Evolutionary conservation across 2,888 invertebrate species (phyloP).

Genomic region (Drosophila aldrichi): DNA sequence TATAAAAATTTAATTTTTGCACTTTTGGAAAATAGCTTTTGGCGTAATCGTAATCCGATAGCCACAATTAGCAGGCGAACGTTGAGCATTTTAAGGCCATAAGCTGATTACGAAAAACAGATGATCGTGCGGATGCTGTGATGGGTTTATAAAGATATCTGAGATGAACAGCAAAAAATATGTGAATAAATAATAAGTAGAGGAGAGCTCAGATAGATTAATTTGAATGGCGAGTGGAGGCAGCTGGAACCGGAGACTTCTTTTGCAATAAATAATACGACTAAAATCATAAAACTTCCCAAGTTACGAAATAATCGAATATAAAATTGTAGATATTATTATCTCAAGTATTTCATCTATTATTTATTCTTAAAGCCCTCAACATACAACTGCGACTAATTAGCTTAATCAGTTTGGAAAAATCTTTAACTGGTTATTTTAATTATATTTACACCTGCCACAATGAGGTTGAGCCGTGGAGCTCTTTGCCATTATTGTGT

Average conservation of each 20-base stretch:
- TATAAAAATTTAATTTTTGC: constrained; percentile 76
- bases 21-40: constrained; percentile 63
- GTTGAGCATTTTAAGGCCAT: constrained; percentile 42
- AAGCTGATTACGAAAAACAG: constrained; percentile 62
- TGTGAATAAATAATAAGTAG: not conserved
- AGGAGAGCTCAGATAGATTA: too few species aligned
- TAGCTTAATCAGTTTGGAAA: constrained; percentile 12
- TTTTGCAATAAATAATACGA: too few species aligned
- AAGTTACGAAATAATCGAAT: too few species aligned
- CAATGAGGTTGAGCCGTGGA: constrained; percentile 10
- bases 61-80: constrained; percentile 65
- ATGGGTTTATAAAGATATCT: not conserved
- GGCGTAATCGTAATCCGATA: constrained; percentile 72
- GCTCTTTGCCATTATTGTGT: constrained; percentile 10
- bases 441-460: constrained; percentile 35
- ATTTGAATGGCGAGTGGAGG: not conserved
- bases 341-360: not conserved
- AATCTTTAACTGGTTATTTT: constrained; percentile 14
- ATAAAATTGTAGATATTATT: too few species aligned
- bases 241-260: not conserved
- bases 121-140: constrained; percentile 26
- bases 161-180: not conserved
- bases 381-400: not conserved
- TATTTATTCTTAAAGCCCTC: not conserved
- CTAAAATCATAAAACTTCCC: too few species aligned